These are phyloP conservation scores for Blastomussa wellsi DNA, from an alignment of 92 coral and sea anemone species.

Conservation along the genomic window DNA sequence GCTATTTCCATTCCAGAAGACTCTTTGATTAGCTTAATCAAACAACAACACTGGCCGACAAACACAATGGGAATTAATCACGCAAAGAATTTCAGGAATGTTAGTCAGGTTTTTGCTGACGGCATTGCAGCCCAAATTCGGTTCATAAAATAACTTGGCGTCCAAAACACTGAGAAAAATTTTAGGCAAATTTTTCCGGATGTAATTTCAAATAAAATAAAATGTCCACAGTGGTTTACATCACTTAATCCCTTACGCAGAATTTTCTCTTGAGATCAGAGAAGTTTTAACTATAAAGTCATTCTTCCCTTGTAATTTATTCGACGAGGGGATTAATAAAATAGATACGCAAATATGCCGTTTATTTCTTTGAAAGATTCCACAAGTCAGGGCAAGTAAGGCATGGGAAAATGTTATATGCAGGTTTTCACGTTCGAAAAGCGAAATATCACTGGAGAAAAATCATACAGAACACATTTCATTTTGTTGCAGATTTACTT, in stretches of 20 bases:
- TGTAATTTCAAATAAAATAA: neutral
- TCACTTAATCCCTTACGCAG: neutral
- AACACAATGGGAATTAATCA: conserved; percentile 50
- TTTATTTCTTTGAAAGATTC: neutral
- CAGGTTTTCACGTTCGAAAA: neutral
- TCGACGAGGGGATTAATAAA: neutral
- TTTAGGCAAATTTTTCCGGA: neutral
- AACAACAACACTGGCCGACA: conserved; percentile 27
- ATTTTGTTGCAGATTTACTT: neutral
- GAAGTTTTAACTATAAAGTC: neutral
- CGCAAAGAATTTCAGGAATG: conserved; percentile 49
- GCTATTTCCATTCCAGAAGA: conserved; percentile 35
- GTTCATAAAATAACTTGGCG: neutral
- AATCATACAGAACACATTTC: neutral
- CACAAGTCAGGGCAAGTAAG: neutral
- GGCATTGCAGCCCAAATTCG: neutral
- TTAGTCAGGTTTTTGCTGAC: neutral
- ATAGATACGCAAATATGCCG: neutral
- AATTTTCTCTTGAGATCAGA: neutral
- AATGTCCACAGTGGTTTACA: too few species aligned
- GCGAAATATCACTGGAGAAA: neutral
- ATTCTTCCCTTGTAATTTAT: neutral
- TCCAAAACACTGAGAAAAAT: neutral
- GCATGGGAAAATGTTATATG: neutral
- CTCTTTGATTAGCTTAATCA: conserved; percentile 8